Conservation (phyloP, 2,113 vertebrate genomes). For the Rhinogobius similis region DNA sequence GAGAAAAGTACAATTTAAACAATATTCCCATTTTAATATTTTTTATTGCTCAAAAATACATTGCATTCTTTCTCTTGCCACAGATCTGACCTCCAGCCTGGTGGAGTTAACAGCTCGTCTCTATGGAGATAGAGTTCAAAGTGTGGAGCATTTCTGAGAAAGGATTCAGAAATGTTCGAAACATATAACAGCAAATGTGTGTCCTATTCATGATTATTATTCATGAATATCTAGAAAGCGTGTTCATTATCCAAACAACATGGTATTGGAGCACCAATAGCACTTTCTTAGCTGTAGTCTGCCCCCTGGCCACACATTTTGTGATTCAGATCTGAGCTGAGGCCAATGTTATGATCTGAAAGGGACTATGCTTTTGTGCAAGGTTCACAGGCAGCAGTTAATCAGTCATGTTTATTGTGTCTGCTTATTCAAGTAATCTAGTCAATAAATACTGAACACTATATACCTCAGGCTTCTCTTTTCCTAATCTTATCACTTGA, state of each 20-base stretch:
- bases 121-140: too few relatives aligned
- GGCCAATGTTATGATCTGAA: background rate
- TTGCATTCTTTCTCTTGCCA: too few relatives aligned
- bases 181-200: background rate
- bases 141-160: too few relatives aligned
- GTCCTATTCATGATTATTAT: background rate
- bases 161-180: background rate
- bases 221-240: background rate
- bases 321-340: slow-evolving; percentile 5
- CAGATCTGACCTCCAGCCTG: too few relatives aligned
- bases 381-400: slow-evolving; percentile 19
- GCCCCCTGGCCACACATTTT: slow-evolving; percentile 1
- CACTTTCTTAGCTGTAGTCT: slow-evolving; percentile 3
- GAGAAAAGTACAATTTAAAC: too few relatives aligned
- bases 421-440: slow-evolving; percentile 31
- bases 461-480: slow-evolving; percentile 1
- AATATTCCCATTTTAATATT: too few relatives aligned
- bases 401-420: slow-evolving; percentile 31
- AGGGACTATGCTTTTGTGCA: background rate
- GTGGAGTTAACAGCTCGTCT: too few relatives aligned
- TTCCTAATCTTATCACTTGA: slow-evolving; percentile 28
- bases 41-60: too few relatives aligned
- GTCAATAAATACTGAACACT: slow-evolving; percentile 37
- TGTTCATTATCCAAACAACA: background rate
- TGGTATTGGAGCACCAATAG: slow-evolving; percentile 14